phyloP scores from a whole-genome alignment of 2,888 invertebrate species.

The Petrolisthes manimaculis region DNA sequence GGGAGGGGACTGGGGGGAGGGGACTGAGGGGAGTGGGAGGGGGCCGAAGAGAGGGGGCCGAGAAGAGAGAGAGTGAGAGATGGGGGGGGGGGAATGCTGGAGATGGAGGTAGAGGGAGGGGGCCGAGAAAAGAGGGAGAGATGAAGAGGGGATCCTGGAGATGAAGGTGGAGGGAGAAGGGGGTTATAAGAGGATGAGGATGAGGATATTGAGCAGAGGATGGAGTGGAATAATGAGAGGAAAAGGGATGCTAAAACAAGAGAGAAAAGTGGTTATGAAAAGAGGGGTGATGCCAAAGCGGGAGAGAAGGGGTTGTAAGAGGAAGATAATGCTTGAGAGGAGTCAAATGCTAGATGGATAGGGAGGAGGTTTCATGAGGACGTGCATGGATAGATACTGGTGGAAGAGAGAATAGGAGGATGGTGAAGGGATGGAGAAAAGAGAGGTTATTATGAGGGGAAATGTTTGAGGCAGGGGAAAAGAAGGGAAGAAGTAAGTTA shows the following conservation, averaged over 20 bases:
- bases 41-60: neutral
- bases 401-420: slow-evolving; percentile 5
- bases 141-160: neutral
- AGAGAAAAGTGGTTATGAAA: neutral
- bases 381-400: too few species aligned
- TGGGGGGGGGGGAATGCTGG: neutral
- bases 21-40: neutral
- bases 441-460: neutral
- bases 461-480: neutral
- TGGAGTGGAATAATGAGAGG: neutral
- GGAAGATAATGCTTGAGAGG: neutral
- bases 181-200: neutral
- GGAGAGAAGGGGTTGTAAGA: neutral
- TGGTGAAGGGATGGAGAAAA: neutral
- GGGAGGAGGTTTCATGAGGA: too few species aligned
- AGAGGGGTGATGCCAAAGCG: neutral
- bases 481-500: neutral
- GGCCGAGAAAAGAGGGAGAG: neutral
- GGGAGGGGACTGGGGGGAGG: slow-evolving; percentile 26
- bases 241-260: neutral
- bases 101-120: slow-evolving; percentile 1
- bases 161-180: neutral
- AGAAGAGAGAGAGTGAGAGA: neutral
- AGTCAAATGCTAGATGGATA: too few species aligned
- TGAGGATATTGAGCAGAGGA: neutral